A percentile compares a stretch with the other conserved stretches of the same genome.
Conservation (phyloP, 1,140 invertebrate species). For the Thrips palmi region DNA sequence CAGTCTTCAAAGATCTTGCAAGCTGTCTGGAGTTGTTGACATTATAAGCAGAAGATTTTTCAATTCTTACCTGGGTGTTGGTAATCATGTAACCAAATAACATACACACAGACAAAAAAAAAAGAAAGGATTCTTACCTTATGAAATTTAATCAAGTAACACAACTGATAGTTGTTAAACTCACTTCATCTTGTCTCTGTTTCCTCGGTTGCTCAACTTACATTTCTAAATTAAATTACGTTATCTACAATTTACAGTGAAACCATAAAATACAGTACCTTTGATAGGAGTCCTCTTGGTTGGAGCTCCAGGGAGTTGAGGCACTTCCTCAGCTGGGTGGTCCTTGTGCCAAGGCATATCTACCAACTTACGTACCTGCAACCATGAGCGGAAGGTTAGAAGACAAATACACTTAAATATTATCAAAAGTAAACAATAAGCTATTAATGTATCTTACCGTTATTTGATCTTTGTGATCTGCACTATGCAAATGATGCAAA, state of each 20-base stretch:
- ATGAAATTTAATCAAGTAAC: neutral
- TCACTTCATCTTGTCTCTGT: too few relatives aligned
- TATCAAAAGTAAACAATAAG: neutral
- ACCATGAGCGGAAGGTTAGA: slow-evolving; percentile 14
- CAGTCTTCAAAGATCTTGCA: too few relatives aligned
- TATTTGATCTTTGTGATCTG: slow-evolving; percentile 46
- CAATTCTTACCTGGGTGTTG: too few relatives aligned
- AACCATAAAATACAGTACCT: slow-evolving; percentile 29
- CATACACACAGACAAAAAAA: too few relatives aligned
- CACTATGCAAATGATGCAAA: slow-evolving; percentile 59
- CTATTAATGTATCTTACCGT: slow-evolving; percentile 23
- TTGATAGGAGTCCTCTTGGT: slow-evolving; percentile 59
- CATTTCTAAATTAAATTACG: neutral
- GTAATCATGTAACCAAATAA: too few relatives aligned
- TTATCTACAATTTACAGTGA: neutral
- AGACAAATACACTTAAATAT: slow-evolving; percentile 12
- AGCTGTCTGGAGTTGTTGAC: too few relatives aligned
- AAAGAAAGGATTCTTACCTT: too few relatives aligned
- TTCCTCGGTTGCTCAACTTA: neutral
- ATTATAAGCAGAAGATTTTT: too few relatives aligned
- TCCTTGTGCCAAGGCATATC: slow-evolving; percentile 59
- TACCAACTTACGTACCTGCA: slow-evolving; percentile 40
- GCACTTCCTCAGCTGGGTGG: slow-evolving; percentile 27
- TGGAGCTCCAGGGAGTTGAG: slow-evolving; percentile 44
- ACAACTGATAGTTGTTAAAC: too few relatives aligned